Percentiles rank a stretch among this genome's conserved stretches.
These are phyloP conservation scores for Caenorhabditis imperialis DNA, from an alignment of 2,888 invertebrate genomes.

Conservation along the genomic window DNA sequence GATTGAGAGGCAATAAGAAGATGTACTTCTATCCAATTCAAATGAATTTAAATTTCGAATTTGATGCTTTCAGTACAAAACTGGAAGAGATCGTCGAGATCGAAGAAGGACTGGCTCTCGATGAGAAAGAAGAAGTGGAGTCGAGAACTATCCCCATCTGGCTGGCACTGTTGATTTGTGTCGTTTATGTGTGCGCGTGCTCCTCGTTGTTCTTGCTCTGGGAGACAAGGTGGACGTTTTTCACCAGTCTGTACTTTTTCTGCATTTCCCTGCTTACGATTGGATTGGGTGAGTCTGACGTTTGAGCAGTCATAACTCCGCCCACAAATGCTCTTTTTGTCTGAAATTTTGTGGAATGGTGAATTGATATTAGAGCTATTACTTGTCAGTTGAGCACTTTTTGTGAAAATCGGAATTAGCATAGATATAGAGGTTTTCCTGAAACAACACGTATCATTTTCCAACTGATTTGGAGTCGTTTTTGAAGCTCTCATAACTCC, in stretches of 20 bases:
- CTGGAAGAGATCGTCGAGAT: conserved; percentile 34
- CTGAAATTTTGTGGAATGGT: no score
- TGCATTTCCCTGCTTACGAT: conserved; percentile 97
- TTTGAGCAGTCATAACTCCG: no score
- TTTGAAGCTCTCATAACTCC: no score
- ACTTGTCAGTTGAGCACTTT: no score
- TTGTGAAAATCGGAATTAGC: no score
- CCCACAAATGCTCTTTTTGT: no score
- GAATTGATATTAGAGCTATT: no score
- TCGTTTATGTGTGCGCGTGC: conserved; percentile 90
- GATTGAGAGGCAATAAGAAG: conserved; percentile 50
- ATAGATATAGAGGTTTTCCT: no score
- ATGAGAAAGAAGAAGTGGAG: conserved; percentile 56
- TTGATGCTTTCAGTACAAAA: conserved; percentile 25
- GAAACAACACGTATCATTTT: no score
- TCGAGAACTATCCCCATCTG: conserved; percentile 84
- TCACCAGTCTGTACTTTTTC: conserved; percentile 95
- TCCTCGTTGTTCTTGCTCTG: conserved; percentile 84
- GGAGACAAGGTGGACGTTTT: conserved; percentile 87
- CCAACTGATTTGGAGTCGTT: no score
- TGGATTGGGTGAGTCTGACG: conserved; percentile 81
- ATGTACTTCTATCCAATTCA: no score
- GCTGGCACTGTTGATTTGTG: conserved; percentile 87
- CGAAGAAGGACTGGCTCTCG: conserved; percentile 33
- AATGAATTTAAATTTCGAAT: conserved; percentile 2